These are phyloP conservation scores for Dicroscelio sp. DNA, from an alignment of 2,888 invertebrate genomes.

Conservation along the genomic window DNA sequence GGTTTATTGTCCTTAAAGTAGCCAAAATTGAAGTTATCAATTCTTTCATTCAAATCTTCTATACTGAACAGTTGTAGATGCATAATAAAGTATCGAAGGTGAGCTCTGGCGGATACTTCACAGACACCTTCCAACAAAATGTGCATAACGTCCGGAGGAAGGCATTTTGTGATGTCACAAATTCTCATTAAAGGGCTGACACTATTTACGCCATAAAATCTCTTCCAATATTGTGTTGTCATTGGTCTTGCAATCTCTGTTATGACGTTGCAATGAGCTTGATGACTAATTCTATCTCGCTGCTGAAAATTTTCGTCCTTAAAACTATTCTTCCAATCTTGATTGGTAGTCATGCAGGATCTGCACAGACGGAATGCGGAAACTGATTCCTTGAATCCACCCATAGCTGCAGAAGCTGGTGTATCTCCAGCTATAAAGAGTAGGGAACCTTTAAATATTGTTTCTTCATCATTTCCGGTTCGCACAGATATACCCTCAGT, in stretches of 20 bases:
- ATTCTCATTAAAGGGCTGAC: conserved; percentile 52
- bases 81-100: conserved; percentile 52
- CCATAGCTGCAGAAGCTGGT: conserved; percentile 80
- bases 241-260: no score
- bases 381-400: conserved; percentile 82
- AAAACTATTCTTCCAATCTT: conserved; percentile 45
- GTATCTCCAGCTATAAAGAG: conserved; percentile 80
- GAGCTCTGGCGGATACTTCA: conserved; percentile 8
- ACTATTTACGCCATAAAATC: conserved; percentile 72
- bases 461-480: conserved; percentile 1
- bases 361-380: conserved; percentile 81
- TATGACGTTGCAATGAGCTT: conserved; percentile 15
- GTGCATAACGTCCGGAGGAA: conserved; percentile 77
- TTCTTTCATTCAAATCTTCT: conserved; percentile 59
- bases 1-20: conserved; percentile 72
- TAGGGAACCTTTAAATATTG: conserved; percentile 76
- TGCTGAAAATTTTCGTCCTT: conserved; percentile 7
- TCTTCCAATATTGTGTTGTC: conserved; percentile 74
- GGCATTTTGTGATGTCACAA: conserved; percentile 65
- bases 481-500: no score
- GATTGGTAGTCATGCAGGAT: conserved; percentile 60
- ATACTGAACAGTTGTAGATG: conserved; percentile 50
- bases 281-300: neutral
- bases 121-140: conserved; percentile 65
- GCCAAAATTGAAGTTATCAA: conserved; percentile 64